Evolutionary conservation across 2,888 invertebrate species (phyloP).

Genomic region (Machimus atricapillus): DNA sequence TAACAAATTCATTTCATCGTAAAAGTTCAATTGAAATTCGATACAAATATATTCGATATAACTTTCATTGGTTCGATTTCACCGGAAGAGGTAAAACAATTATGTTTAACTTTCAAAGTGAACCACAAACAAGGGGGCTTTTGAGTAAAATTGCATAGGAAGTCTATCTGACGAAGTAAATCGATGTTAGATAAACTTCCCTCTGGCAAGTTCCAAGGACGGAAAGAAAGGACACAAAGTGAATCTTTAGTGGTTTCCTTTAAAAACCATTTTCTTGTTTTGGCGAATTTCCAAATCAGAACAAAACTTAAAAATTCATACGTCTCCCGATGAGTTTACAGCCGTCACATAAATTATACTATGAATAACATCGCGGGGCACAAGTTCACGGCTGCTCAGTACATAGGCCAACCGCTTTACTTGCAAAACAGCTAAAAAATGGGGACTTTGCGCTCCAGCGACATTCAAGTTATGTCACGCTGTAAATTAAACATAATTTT

Average conservation of each 20-base stretch:
- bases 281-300: not conserved
- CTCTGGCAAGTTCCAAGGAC: not conserved
- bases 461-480: not conserved
- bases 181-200: not conserved
- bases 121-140: not conserved
- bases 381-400: not conserved
- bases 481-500: not conserved
- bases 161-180: not conserved
- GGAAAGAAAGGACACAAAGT: not conserved
- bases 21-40: no score
- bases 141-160: not conserved
- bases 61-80: no score
- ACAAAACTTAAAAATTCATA: not conserved
- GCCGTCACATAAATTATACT: not conserved
- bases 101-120: not conserved
- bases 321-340: not conserved
- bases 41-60: no score
- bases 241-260: not conserved
- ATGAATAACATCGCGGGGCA: not conserved
- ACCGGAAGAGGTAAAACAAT: not conserved
- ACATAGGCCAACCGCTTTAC: not conserved
- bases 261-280: not conserved
- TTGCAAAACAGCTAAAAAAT: not conserved
- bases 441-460: not conserved
- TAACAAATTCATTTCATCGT: no score